These are phyloP conservation scores for Nymphicus hollandicus DNA, from an alignment of 2,113 vertebrate species.

Conservation along the genomic window DNA sequence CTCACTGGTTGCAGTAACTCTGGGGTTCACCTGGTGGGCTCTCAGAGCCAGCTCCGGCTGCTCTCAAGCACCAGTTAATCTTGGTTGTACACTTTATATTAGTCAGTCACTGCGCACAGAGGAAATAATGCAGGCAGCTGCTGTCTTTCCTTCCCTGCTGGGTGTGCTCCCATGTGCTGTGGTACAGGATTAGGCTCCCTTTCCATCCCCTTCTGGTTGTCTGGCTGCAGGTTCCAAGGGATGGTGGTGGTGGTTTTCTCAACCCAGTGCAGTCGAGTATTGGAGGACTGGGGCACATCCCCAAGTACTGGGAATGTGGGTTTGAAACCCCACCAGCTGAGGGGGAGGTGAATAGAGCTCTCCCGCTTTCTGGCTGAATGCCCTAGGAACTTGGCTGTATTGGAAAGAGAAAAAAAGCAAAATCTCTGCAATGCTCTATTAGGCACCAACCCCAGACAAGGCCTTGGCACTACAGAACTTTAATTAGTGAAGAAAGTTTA, in stretches of 20 bases:
- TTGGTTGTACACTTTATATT: not conserved
- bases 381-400: not conserved
- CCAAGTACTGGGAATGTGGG: accelerated
- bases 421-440: not conserved
- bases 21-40: accelerated
- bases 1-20: accelerated
- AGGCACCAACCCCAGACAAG: not conserved
- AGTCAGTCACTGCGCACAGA: not conserved
- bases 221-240: not conserved
- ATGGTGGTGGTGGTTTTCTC: not conserved
- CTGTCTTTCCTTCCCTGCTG: not conserved
- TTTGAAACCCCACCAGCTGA: not conserved
- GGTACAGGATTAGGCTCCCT: not conserved
- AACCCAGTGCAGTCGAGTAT: accelerated
- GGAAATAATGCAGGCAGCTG: not conserved
- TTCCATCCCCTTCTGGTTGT: not conserved
- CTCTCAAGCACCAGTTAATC: not conserved
- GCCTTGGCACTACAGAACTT: not conserved
- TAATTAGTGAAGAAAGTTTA: not conserved
- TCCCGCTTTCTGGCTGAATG: not conserved
- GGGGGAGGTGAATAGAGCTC: accelerated
- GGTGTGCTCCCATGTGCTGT: accelerated
- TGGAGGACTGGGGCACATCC: not conserved
- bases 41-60: accelerated
- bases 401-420: not conserved